These are phyloP conservation scores for Aleiodes sp. DNA, from an alignment of 1,140 invertebrate species.

Conservation along the genomic window DNA sequence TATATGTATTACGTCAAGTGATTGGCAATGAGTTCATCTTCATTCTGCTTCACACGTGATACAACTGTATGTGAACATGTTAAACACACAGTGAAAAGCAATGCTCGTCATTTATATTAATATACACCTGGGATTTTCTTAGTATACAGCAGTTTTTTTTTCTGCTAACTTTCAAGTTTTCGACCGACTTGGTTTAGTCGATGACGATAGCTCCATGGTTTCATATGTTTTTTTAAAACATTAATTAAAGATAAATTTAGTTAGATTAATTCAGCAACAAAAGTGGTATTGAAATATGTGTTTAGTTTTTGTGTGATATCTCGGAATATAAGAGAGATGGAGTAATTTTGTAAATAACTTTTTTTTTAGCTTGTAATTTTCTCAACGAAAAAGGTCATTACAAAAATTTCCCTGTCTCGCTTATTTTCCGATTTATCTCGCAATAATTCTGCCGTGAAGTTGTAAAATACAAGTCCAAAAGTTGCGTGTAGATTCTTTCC, in stretches of 20 bases:
- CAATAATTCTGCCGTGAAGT: too few relatives aligned
- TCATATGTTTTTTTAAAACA: neutral
- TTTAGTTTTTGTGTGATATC: too few relatives aligned
- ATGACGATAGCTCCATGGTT: conserved; percentile 30
- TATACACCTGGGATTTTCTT: conserved; percentile 48
- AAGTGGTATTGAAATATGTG: too few relatives aligned
- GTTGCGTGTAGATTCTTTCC: too few relatives aligned
- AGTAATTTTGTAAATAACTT: too few relatives aligned
- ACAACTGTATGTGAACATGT: neutral
- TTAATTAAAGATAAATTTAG: neutral
- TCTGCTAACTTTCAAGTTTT: conserved; percentile 30
- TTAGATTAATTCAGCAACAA: neutral
- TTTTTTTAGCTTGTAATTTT: too few relatives aligned
- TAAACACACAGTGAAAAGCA: conserved; percentile 40
- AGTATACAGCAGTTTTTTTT: conserved; percentile 33
- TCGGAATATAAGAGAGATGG: too few relatives aligned
- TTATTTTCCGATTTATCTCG: too few relatives aligned
- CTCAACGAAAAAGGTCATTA: too few relatives aligned
- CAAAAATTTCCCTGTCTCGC: too few relatives aligned
- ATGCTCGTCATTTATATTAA: conserved; percentile 57
- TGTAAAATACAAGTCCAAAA: too few relatives aligned
- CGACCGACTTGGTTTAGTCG: conserved; percentile 23
- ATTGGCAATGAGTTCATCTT: conserved; percentile 1
- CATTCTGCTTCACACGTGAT: neutral
- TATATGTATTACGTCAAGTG: neutral